Conservation (phyloP, 2,113 vertebrate genomes). For the Cinclus cinclus region DNA sequence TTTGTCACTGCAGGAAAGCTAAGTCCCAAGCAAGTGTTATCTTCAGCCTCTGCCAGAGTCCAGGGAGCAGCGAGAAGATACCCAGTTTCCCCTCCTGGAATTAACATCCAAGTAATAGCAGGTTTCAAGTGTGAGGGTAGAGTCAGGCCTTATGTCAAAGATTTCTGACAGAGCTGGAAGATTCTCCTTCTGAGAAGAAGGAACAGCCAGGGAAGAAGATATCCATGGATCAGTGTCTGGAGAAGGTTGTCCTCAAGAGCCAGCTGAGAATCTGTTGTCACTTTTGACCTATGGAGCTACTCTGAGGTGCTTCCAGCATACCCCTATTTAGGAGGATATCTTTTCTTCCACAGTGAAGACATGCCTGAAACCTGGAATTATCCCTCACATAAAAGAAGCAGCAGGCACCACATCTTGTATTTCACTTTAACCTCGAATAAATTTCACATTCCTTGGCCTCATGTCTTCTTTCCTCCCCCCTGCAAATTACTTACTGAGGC, state of each 20-base stretch:
- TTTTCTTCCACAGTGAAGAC: neutral
- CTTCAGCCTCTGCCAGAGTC: neutral
- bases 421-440: neutral
- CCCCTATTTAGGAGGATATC: neutral
- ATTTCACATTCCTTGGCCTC: neutral
- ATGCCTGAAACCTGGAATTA: neutral
- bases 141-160: neutral
- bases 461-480: neutral
- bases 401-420: neutral
- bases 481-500: neutral
- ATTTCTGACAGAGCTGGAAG: neutral
- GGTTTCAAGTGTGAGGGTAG: neutral
- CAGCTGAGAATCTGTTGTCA: neutral
- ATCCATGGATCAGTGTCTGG: neutral
- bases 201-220: neutral
- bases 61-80: neutral
- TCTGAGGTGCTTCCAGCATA: neutral
- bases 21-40: neutral
- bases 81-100: neutral
- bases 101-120: neutral
- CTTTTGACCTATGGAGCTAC: neutral
- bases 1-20: neutral
- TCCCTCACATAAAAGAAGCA: neutral
- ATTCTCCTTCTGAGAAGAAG: neutral
- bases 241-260: neutral